Base-by-base conservation (phyloP, 2,113 vertebrate species). In the Pungitius pungitius region DNA sequence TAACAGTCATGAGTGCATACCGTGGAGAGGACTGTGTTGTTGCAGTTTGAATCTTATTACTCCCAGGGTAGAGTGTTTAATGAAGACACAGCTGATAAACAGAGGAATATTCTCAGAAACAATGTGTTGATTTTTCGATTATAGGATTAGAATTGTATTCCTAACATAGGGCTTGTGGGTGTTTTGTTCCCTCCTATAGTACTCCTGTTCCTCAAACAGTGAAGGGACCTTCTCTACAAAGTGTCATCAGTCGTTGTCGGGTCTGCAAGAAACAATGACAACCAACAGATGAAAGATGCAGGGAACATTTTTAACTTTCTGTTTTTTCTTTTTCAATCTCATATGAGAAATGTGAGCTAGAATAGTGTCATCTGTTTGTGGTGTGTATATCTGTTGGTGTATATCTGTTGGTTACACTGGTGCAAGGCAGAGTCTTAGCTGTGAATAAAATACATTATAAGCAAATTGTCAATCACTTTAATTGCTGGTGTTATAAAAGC, bases 171-270 rank as follows among this genome's bases (percentile, higher is more conserved):
- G 11, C 45, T 4, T 55, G n/a, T 43, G 35, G 49, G 17, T 64
- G 61, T 26, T 40, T 40, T 69, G 40, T 27, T 47, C 78, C 90
- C 57, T 84, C 42, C 78, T 76, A 42, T 77, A 95, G 96, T 87
- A 96, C 94, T 91, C 95, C 96, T 39, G 65, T 83, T 66, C 84
- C 95, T 79, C 92, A 90, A 83, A 97, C 95, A 63, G 84, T 96
- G 85, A 97, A 97, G 90, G 94, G 91, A 65, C 92, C 89, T 47
- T 90, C 89, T 72, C 80, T 94, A 61, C 89, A 94, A 85, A 94
- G 84, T 8, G 90, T 97, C 73, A 95, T 97, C 90, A 96, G 96
- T 66, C 95, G 95, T 27, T 97, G 96, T 80, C 94, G 88, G 55
- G 96, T 96, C 80, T 97, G 96, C 90, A 95, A 94, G 91, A 96